phyloP scores from a whole-genome alignment of 1,140 invertebrate genomes.

The Eciton burchellii region DNA sequence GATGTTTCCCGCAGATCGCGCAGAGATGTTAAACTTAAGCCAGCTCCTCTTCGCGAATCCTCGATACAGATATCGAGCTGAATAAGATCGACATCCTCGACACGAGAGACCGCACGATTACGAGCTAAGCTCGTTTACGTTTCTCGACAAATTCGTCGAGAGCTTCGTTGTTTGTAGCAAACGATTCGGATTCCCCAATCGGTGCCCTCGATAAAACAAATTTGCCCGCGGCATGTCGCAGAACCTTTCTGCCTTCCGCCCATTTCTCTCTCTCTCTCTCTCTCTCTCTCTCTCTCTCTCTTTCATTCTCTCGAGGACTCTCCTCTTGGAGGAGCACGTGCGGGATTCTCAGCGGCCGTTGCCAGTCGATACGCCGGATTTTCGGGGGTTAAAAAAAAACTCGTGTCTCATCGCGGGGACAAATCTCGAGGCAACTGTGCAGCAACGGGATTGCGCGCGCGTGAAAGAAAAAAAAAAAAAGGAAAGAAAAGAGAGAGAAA shows the following conservation, averaged over 20 bases:
- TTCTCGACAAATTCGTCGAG: conserved; percentile 32
- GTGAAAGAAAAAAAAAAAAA: conserved; percentile 49
- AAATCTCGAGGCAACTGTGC: conserved; percentile 67
- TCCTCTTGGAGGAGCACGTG: conserved; percentile 66
- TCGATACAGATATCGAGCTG: background rate
- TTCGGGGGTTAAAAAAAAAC: conserved; percentile 73
- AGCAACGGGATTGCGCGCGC: conserved; percentile 66
- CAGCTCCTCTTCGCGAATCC: background rate
- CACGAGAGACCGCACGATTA: conserved; percentile 17
- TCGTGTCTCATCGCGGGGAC: conserved; percentile 68
- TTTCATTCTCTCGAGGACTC: conserved; percentile 61
- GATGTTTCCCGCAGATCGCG: conserved; percentile 3
- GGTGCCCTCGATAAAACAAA: conserved; percentile 49
- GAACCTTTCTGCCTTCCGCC: conserved; percentile 50
- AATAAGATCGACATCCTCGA: too few species aligned
- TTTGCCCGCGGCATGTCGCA: conserved; percentile 50
- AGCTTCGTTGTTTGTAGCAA: conserved; percentile 46
- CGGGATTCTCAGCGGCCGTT: conserved; percentile 69
- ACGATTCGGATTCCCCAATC: conserved; percentile 53
- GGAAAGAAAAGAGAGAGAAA: too few species aligned
- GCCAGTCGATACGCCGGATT: conserved; percentile 67
- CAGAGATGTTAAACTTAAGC: conserved; percentile 21
- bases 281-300: conserved; percentile 45
- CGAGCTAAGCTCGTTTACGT: conserved; percentile 2
- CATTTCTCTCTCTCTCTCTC: conserved; percentile 7